These are phyloP conservation scores for Fregata magnificens DNA, from an alignment of 2,113 vertebrate species.

Conservation along the genomic window DNA sequence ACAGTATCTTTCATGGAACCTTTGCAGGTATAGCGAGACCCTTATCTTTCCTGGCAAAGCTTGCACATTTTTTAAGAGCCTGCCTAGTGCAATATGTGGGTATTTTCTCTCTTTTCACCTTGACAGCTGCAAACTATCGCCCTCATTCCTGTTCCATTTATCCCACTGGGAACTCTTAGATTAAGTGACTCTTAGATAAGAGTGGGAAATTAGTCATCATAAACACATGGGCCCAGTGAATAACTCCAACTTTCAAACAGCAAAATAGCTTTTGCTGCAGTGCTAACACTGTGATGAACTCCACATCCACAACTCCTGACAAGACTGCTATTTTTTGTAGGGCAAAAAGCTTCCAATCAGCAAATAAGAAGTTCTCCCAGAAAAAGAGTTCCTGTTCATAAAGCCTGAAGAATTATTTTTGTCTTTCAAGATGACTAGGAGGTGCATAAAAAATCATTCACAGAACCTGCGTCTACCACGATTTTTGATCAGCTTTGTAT, in stretches of 20 bases:
- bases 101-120: conserved; percentile 62
- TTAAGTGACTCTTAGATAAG: conserved; percentile 36
- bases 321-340: not conserved
- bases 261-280: conserved; percentile 21
- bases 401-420: not conserved
- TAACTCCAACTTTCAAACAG: conserved; percentile 11
- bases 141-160: conserved; percentile 21
- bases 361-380: not conserved
- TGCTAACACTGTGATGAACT: not conserved
- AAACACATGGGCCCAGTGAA: conserved; percentile 22
- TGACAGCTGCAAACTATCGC: conserved; percentile 14
- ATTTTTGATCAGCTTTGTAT: not conserved
- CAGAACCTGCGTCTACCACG: not conserved
- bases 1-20: not conserved
- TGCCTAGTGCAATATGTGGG: not conserved
- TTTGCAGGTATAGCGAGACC: not conserved
- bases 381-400: not conserved
- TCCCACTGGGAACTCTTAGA: conserved; percentile 22
- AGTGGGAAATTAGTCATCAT: conserved; percentile 57
- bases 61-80: not conserved
- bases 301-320: not conserved
- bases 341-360: conserved; percentile 16
- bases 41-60: conserved; percentile 24
- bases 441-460: not conserved
- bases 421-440: not conserved